These are phyloP conservation scores for Acrossocheilus wenchowensis DNA, from an alignment of 2,797 vertebrate genomes.

Conservation along the genomic window DNA sequence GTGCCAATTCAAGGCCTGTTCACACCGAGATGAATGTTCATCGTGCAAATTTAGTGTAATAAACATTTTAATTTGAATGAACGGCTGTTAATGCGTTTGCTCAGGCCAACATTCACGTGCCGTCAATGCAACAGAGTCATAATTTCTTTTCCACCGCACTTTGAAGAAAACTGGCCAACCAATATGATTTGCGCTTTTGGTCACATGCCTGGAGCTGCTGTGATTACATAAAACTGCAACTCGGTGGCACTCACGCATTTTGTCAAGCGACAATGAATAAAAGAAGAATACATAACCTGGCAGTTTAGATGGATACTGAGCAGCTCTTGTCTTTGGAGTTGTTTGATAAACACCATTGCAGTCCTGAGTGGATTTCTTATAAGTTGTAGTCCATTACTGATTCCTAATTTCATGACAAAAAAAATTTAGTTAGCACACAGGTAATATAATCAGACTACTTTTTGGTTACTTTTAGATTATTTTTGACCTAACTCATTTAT, in stretches of 20 bases:
- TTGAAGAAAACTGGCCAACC: background rate
- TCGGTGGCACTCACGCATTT: background rate
- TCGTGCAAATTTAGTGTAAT: constrained; percentile 5
- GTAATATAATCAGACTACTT: no score
- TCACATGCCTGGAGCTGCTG: background rate
- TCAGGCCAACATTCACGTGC: background rate
- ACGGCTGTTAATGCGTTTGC: background rate
- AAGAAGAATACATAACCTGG: background rate
- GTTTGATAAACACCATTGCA: background rate
- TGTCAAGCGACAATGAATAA: background rate
- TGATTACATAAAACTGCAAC: background rate
- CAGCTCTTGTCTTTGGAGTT: no score
- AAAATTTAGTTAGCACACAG: no score
- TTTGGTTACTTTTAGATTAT: no score
- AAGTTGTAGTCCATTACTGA: no score
- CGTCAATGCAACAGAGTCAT: background rate
- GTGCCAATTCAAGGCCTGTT: constrained; percentile 70
- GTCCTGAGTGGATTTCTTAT: background rate
- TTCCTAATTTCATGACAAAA: no score
- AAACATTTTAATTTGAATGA: constrained; percentile 34
- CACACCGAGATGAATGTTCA: constrained; percentile 8
- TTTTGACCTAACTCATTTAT: no score
- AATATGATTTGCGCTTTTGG: background rate
- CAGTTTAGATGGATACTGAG: background rate
- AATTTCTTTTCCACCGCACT: background rate